phyloP scores from a whole-genome alignment of 92 coral and sea anemone species.

The Bergia sp. region DNA sequence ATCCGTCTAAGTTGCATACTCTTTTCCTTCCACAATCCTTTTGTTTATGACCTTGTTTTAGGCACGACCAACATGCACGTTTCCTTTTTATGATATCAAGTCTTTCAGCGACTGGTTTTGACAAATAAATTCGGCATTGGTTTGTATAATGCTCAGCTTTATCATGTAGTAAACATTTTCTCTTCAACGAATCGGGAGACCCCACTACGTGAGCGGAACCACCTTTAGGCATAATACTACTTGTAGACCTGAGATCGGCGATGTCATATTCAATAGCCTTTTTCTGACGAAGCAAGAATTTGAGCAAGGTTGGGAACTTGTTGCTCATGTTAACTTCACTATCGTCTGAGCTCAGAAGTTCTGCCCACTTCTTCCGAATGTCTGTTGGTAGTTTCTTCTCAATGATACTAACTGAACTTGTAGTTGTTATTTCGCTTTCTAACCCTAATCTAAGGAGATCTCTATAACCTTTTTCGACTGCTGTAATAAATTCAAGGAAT shows the following conservation, averaged over 20 bases:
- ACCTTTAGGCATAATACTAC: slow-evolving; percentile 27
- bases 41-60: slow-evolving; percentile 25
- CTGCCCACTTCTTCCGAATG: slow-evolving; percentile 60
- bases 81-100: slow-evolving; percentile 17
- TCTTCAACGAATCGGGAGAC: slow-evolving; percentile 15
- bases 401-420: slow-evolving; percentile 69
- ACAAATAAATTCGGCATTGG: slow-evolving; percentile 8
- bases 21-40: slow-evolving; percentile 18
- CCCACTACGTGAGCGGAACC: slow-evolving; percentile 23
- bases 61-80: slow-evolving; percentile 24
- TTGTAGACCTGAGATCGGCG: slow-evolving; percentile 26
- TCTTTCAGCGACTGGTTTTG: slow-evolving; percentile 18
- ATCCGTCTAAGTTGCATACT: slow-evolving; percentile 18
- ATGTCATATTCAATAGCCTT: slow-evolving; percentile 51
- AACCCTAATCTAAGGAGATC: slow-evolving; percentile 61
- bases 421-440: slow-evolving; percentile 70
- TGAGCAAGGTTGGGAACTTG: slow-evolving; percentile 64
- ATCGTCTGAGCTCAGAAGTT: slow-evolving; percentile 51
- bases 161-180: slow-evolving; percentile 17
- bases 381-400: slow-evolving; percentile 64
- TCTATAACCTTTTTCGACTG: slow-evolving; percentile 62
- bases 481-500: slow-evolving; percentile 53
- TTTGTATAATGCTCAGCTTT: slow-evolving; percentile 8
- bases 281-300: slow-evolving; percentile 58
- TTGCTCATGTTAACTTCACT: slow-evolving; percentile 56